A percentile compares a stretch with the other conserved stretches of the same genome.
phyloP scores from a whole-genome alignment of 2,888 invertebrate species.

The Liposcelis brunnea region DNA sequence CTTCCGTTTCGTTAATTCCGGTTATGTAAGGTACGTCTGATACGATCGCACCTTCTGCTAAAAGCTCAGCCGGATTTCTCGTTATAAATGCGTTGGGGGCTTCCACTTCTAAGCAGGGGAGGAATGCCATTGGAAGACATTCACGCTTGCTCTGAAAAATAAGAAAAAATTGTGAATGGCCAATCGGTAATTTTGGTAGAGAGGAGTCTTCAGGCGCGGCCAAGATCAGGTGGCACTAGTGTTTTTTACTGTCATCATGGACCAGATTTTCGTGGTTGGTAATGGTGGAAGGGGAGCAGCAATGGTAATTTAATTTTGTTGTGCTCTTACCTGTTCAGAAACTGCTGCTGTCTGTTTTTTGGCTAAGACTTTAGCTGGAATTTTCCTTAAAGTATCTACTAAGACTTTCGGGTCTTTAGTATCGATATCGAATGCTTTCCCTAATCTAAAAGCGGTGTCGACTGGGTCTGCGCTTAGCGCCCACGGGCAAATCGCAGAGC shows the following conservation, averaged over 20 bases:
- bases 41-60: constrained; percentile 16
- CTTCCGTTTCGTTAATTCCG: constrained; percentile 14
- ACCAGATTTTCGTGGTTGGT: no score
- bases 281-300: no score
- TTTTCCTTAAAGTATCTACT: constrained; percentile 24
- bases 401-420: constrained; percentile 24
- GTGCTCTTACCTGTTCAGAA: constrained; percentile 23
- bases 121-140: constrained; percentile 19
- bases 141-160: constrained; percentile 5
- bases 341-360: constrained; percentile 23
- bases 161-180: no score
- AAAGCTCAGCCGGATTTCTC: constrained; percentile 15
- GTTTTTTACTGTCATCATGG: no score
- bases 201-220: no score
- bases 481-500: constrained; percentile 26
- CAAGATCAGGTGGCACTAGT: no score
- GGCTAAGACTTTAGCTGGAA: constrained; percentile 24
- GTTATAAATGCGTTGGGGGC: constrained; percentile 15
- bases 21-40: constrained; percentile 17
- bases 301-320: no score
- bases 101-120: constrained; percentile 17
- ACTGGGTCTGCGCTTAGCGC: not conserved
- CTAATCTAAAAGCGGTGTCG: constrained; percentile 22
- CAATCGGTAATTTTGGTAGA: no score
- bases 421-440: constrained; percentile 24